Evolutionary conservation across 2,113 vertebrate genomes (phyloP).

Genomic region (Fukomys damarensis): DNA sequence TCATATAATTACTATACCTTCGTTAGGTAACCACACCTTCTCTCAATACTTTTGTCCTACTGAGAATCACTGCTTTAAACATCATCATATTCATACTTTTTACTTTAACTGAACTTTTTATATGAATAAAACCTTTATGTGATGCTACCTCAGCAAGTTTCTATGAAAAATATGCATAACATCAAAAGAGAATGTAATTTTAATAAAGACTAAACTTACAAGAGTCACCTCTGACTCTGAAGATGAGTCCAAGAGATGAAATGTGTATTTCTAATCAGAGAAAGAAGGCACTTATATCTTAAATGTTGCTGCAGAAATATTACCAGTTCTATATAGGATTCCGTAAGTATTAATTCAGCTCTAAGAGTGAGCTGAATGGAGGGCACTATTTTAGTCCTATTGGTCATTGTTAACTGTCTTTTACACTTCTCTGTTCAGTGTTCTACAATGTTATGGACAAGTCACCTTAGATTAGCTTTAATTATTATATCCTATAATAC

Average conservation of each 20-base stretch:
- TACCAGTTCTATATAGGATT: neutral
- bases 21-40: neutral
- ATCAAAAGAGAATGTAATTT: neutral
- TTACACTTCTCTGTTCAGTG: neutral
- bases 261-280: neutral
- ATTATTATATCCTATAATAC: neutral
- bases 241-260: neutral
- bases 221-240: neutral
- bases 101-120: neutral
- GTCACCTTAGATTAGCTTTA: neutral
- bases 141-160: neutral
- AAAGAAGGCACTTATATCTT: neutral
- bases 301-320: neutral
- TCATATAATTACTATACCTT: neutral
- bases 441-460: neutral
- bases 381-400: neutral
- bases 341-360: neutral
- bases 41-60: neutral
- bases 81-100: neutral
- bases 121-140: neutral
- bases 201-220: neutral
- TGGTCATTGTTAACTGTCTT: neutral
- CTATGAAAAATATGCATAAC: neutral
- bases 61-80: neutral
- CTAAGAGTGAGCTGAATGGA: neutral